Conservation (phyloP, 2,888 invertebrate genomes). For the Parnassius smintheus region DNA sequence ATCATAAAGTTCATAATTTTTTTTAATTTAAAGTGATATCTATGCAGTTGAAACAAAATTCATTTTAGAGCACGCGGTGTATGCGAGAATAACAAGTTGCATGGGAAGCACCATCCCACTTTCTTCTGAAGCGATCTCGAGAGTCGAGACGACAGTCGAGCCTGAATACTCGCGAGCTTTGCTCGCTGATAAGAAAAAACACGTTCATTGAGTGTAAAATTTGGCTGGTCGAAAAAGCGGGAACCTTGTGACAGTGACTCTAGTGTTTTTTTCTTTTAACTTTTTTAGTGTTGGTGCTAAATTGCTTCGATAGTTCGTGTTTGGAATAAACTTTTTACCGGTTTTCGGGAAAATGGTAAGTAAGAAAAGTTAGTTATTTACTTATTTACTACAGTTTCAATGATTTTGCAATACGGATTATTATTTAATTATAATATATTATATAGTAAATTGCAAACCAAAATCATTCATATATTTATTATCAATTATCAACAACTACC, state of each 20-base stretch:
- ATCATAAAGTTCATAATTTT: not conserved
- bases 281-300: slow-evolving; percentile 22
- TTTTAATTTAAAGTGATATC: not conserved
- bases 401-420: no score
- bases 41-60: slow-evolving; percentile 10
- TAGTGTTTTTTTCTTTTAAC: slow-evolving; percentile 37
- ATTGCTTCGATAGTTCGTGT: slow-evolving; percentile 26
- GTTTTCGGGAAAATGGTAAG: slow-evolving; percentile 43
- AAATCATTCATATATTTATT: no score
- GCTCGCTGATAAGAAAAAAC: slow-evolving; percentile 43
- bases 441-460: no score
- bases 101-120: slow-evolving; percentile 59
- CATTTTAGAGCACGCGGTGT: slow-evolving; percentile 28
- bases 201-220: slow-evolving; percentile 30
- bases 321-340: slow-evolving; percentile 33
- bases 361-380: not conserved
- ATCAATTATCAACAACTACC: no score
- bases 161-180: slow-evolving; percentile 31
- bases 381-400: no score
- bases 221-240: slow-evolving; percentile 36
- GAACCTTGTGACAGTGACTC: slow-evolving; percentile 42
- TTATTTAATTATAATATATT: no score
- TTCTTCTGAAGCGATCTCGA: slow-evolving; percentile 49
- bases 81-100: slow-evolving; percentile 21
- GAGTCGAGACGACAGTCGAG: slow-evolving; percentile 40